A percentile compares a stretch with the other conserved stretches of the same genome.
These are phyloP conservation scores for Drosophila chauvacae DNA, from an alignment of 1,140 invertebrate genomes.

Conservation along the genomic window DNA sequence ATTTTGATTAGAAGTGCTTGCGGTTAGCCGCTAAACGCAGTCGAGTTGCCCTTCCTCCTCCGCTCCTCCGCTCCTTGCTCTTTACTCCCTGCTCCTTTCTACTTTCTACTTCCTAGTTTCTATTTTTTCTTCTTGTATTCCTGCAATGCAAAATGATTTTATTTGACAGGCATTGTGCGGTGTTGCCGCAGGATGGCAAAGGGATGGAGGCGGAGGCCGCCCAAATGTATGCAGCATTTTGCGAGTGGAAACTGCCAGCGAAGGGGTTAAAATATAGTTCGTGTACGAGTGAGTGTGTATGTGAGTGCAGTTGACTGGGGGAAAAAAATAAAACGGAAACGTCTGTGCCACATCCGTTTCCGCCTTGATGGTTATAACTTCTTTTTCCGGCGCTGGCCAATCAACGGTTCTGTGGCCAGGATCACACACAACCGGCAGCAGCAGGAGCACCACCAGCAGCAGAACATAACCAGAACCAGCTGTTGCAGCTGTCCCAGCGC, in stretches of 20 bases:
- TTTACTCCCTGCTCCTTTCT: neutral
- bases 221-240: slow-evolving; percentile 54
- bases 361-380: slow-evolving; percentile 69
- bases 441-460: slow-evolving; percentile 2
- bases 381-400: slow-evolving; percentile 78
- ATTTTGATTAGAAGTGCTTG: slow-evolving; percentile 73
- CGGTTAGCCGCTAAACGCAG: slow-evolving; percentile 69
- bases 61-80: too few species aligned
- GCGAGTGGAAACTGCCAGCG: slow-evolving; percentile 49
- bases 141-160: slow-evolving; percentile 74
- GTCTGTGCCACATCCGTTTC: slow-evolving; percentile 80
- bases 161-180: slow-evolving; percentile 70
- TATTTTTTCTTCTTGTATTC: slow-evolving; percentile 24
- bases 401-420: slow-evolving; percentile 69
- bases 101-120: neutral
- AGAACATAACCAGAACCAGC: slow-evolving; percentile 41
- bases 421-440: slow-evolving; percentile 32
- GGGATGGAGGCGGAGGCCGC: neutral
- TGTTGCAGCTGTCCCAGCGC: slow-evolving; percentile 58
- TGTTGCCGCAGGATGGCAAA: slow-evolving; percentile 28
- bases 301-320: slow-evolving; percentile 30
- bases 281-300: slow-evolving; percentile 3
- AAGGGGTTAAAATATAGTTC: slow-evolving; percentile 37
- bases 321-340: slow-evolving; percentile 60
- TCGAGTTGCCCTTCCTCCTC: slow-evolving; percentile 5